Conservation (phyloP, 2,888 invertebrate genomes). For the Eristalis intricaria region DNA sequence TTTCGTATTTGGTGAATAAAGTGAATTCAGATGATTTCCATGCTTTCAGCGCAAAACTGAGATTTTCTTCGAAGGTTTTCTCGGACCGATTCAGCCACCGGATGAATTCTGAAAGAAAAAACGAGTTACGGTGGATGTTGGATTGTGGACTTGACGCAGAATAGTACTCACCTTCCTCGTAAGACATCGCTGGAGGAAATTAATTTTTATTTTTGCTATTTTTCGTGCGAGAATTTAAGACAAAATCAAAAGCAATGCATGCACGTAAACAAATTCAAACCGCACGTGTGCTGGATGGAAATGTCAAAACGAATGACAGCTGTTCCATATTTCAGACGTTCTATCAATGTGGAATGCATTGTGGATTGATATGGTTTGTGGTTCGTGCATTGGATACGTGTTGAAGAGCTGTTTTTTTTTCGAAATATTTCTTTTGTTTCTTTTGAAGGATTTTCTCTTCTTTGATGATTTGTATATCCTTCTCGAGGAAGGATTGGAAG, state of each 20-base stretch:
- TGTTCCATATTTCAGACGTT: constrained; percentile 38
- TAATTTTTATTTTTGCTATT: not conserved
- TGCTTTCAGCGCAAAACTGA: constrained; percentile 78
- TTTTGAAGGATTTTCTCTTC: too few species aligned
- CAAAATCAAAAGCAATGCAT: not conserved
- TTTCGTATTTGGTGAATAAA: constrained; percentile 78
- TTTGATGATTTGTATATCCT: too few species aligned
- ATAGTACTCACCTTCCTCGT: constrained; percentile 51
- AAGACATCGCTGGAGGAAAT: constrained; percentile 38
- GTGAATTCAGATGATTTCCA: constrained; percentile 80
- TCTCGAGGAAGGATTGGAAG: too few species aligned
- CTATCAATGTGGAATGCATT: constrained; percentile 12
- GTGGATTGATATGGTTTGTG: constrained; percentile 9
- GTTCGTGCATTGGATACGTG: not conserved
- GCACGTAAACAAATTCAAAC: constrained; percentile 49
- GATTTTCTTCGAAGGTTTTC: constrained; percentile 76
- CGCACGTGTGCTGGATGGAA: constrained; percentile 48
- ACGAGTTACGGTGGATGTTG: not conserved
- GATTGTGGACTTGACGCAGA: fast-evolving
- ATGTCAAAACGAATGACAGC: constrained; percentile 32
- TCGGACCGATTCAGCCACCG: constrained; percentile 77
- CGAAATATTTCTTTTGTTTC: not conserved
- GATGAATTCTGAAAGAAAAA: constrained; percentile 75
- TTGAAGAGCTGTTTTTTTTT: not conserved
- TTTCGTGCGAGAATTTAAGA: not conserved